These are phyloP conservation scores for Trochalopteron elliotii DNA, from an alignment of 2,113 vertebrate genomes.

Conservation along the genomic window DNA sequence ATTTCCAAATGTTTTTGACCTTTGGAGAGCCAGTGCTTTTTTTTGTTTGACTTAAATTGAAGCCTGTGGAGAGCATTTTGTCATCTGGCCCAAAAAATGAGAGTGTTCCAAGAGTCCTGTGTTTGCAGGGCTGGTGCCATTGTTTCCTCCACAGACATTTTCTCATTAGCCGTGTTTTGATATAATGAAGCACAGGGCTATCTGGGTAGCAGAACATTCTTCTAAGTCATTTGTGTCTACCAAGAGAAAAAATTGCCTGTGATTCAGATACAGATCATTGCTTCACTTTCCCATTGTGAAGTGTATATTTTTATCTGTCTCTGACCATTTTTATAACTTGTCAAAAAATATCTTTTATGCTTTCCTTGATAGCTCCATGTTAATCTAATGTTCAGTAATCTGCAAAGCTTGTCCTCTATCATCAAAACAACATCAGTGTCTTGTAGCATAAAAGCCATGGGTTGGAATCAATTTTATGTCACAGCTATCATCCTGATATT, in stretches of 20 bases:
- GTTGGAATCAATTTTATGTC: conserved; percentile 49
- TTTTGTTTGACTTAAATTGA: not conserved
- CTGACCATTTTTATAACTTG: conserved; percentile 32
- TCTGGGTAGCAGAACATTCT: not conserved
- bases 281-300: conserved; percentile 17
- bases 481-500: conserved; percentile 16
- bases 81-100: not conserved
- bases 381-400: conserved; percentile 52
- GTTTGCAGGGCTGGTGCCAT: not conserved
- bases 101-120: not conserved
- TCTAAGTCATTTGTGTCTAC: conserved; percentile 10
- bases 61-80: not conserved
- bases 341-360: conserved; percentile 36
- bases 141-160: not conserved
- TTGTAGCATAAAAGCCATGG: conserved; percentile 19
- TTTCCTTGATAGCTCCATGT: conserved; percentile 41
- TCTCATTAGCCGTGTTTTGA: not conserved
- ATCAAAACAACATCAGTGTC: conserved; percentile 40
- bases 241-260: not conserved
- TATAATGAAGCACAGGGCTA: not conserved
- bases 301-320: conserved; percentile 14
- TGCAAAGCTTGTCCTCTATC: conserved; percentile 48
- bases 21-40: not conserved
- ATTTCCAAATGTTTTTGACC: conserved; percentile 20
- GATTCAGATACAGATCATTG: conserved; percentile 37